These are phyloP conservation scores for Melieria picta DNA, from an alignment of 2,888 invertebrate genomes.

Conservation along the genomic window DNA sequence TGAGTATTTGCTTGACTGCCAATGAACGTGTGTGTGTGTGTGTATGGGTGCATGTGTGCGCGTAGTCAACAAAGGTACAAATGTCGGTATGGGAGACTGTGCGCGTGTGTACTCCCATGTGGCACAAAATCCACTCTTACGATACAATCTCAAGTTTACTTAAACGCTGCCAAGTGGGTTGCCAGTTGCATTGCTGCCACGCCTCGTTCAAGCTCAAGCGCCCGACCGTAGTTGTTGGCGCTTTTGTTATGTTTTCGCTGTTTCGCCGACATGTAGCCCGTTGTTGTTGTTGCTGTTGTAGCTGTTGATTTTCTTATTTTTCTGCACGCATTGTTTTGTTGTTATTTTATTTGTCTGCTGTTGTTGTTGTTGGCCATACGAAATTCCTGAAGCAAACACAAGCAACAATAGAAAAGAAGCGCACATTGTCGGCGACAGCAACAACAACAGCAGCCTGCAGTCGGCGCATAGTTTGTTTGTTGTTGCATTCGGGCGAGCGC, in stretches of 20 bases:
- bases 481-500: too few species aligned
- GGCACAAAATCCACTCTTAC: background rate
- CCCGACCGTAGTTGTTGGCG: background rate
- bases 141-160: slow-evolving; percentile 2
- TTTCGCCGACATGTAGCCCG: background rate
- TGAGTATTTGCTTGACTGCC: background rate
- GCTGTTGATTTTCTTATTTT: too few species aligned
- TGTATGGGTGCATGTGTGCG: background rate
- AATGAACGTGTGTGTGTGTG: slow-evolving; percentile 1
- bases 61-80: background rate
- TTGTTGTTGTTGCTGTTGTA: too few species aligned
- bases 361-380: too few species aligned
- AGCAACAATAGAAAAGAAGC: background rate
- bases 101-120: background rate
- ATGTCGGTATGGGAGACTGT: background rate
- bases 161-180: background rate
- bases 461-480: background rate
- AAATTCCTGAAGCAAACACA: background rate
- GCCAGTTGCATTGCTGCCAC: too few species aligned
- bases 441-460: background rate
- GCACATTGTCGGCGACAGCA: background rate
- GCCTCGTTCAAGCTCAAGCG: too few species aligned
- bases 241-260: background rate
- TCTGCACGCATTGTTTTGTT: too few species aligned
- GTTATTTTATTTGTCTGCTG: too few species aligned